Base-by-base conservation (phyloP, 2,888 invertebrate species). In the Diaphora mendica region DNA sequence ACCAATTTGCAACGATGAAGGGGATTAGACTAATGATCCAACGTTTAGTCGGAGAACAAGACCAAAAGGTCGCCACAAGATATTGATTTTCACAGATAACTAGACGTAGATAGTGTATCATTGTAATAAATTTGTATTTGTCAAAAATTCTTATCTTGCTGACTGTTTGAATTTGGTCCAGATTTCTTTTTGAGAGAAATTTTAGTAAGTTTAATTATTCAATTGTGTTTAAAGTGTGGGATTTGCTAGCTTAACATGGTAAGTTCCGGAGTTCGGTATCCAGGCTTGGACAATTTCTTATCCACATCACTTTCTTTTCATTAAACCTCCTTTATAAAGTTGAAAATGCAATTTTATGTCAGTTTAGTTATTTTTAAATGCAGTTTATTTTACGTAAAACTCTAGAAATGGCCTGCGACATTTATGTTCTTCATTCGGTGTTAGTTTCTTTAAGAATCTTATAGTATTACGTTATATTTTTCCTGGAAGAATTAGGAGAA, bases 1-100 rank as follows among this genome's bases (percentile, higher is more conserved):
- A 33, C 48, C 23, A 15, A 23, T 62, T 13, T n/a, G 35, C 33
- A 8, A 68, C 23, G 39, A 72, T 72, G 72, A 72, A n/a, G 51
- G 51, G 72, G 9, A 68, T 68, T 44, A 72, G 64, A 68, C 23
- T 51, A 11, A 68, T 64, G 64, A 68, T 72, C 33, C 30, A 68
- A 20, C 15, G 30, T 64, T 64, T 68, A 33, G 8, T 11, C 13
- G 51, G 51, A 17, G 51, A 44, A 8, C 30, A n/a, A 39, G 51
- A 68, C 9, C 67, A 72, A 68, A 64, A 72, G 68, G 72, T 68
- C 20, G n/a, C 11, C 48, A 20, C 35, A 33, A 30, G 23, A 33
- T 42, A 44, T 69, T 69, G 17, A 39, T 59, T 30, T 62, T 62
- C 26, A 17, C 23, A 35, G 39, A 59, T 35, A 59, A n/a, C 13